These are phyloP conservation scores for Penaeus indicus DNA, from an alignment of 1,140 invertebrate genomes.

Conservation along the genomic window DNA sequence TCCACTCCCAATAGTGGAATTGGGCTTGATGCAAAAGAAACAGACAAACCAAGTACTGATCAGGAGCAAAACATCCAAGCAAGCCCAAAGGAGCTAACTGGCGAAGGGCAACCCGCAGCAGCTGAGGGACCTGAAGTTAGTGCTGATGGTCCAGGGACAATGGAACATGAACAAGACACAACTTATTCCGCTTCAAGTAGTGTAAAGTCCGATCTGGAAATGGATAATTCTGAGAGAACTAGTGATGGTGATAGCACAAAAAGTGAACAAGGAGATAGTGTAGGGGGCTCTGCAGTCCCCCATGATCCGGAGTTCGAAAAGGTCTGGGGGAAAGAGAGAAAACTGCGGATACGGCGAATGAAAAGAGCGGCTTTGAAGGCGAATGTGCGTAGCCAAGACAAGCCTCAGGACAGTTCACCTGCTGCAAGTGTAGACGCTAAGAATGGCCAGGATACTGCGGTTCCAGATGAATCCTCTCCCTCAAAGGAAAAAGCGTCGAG, in stretches of 20 bases:
- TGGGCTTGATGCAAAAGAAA: neutral
- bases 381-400: neutral
- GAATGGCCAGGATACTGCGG: neutral
- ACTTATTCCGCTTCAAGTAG: too few relatives aligned
- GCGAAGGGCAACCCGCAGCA: neutral
- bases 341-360: neutral
- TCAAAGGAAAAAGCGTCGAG: neutral
- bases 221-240: too few relatives aligned
- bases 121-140: neutral
- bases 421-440: neutral
- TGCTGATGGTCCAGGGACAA: too few relatives aligned
- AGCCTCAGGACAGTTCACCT: too few relatives aligned
- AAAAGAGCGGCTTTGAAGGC: neutral
- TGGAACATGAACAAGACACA: too few relatives aligned
- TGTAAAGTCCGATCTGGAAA: too few relatives aligned
- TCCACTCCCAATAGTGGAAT: too few relatives aligned
- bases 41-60: neutral
- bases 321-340: neutral
- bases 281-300: neutral
- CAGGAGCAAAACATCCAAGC: neutral
- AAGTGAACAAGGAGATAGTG: too few relatives aligned
- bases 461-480: neutral
- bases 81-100: neutral
- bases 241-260: too few relatives aligned
- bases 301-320: constrained; percentile 14